Evolutionary conservation across 2,797 vertebrate genomes (phyloP).

Genomic region (Chanos chanos): DNA sequence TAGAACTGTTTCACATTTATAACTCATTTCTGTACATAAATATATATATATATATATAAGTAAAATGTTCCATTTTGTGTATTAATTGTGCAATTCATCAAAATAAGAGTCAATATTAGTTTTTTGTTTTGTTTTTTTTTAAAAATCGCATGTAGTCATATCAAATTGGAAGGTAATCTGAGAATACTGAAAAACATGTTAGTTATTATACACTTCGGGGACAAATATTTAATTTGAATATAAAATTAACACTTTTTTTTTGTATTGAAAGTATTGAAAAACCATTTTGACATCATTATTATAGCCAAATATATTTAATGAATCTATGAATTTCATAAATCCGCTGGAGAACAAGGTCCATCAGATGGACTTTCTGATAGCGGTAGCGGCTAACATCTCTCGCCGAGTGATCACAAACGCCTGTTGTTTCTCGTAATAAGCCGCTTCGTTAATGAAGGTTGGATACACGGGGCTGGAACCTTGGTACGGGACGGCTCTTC

Average conservation of each 20-base stretch:
- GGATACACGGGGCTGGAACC: constrained; percentile 82
- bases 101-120: no score
- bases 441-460: constrained; percentile 95
- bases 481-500: constrained; percentile 80
- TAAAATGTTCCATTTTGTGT: not conserved
- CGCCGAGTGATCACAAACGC: constrained; percentile 87
- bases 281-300: no score
- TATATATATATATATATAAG: constrained; percentile 11
- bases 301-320: no score
- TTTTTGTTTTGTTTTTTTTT: no score
- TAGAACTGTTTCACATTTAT: not conserved
- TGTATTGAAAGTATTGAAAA: constrained; percentile 1
- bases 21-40: not conserved
- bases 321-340: no score
- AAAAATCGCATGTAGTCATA: no score
- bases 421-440: constrained; percentile 96
- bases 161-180: no score
- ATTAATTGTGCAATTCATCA: constrained; percentile 22
- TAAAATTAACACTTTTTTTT: constrained; percentile 33
- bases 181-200: constrained; percentile 35
- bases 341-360: not conserved
- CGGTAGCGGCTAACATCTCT: constrained; percentile 72
- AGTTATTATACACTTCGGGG: constrained; percentile 50
- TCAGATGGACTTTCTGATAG: constrained; percentile 60
- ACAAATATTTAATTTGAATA: no score